Evolutionary conservation across 2,113 vertebrate genomes (phyloP), one percentile per base, ranked within the genome.

Genomic region (Onychorhynchus coronatus): DNA sequence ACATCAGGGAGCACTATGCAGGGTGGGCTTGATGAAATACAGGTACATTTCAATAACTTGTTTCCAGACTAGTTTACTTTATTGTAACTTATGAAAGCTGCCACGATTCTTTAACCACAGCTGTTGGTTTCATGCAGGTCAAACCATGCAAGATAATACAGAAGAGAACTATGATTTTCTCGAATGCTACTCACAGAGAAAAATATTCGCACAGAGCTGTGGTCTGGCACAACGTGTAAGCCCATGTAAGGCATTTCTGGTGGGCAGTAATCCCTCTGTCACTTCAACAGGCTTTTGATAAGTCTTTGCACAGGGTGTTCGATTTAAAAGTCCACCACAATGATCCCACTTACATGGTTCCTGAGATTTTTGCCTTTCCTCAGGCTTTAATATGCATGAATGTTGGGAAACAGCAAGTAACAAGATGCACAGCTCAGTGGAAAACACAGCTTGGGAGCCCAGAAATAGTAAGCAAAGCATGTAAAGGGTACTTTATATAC

Each of bases 401-500:
- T 80, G 33, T 35, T 88, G 61, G 72, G 88, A 97, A 94, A 90
- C 9, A 81, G 72, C n/a, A 85, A 90, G 71, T 71, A 91, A 53
- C 72, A 71, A 91, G 61, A 93, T 61, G 41, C 85, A 89, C 20
- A 89, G 14, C 39, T 91, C 79, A 61, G 88, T 78, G 49, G 80
- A 68, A 96, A 95, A 93, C 53, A 81, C 14, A 82, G 88, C 42
- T 28, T 70, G 72, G 42, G 59, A 80, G 67, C 88, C 21, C 61
- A 97, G 83, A 91, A 93, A 95, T 61, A 91, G 79, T 42, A 89
- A 65, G 30, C 44, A 86, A 82, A 77, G n/a, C 41, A 85, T 66
- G 49, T 53, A 62, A 82, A 93, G 46, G 28, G 6, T 75, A 75
- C 37, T 76, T 86, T 89, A 71, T 81, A 93, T 67, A 86, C 33